Evolutionary conservation across 2,113 vertebrate genomes (phyloP).

Genomic region (Mandrillus leucophaeus): DNA sequence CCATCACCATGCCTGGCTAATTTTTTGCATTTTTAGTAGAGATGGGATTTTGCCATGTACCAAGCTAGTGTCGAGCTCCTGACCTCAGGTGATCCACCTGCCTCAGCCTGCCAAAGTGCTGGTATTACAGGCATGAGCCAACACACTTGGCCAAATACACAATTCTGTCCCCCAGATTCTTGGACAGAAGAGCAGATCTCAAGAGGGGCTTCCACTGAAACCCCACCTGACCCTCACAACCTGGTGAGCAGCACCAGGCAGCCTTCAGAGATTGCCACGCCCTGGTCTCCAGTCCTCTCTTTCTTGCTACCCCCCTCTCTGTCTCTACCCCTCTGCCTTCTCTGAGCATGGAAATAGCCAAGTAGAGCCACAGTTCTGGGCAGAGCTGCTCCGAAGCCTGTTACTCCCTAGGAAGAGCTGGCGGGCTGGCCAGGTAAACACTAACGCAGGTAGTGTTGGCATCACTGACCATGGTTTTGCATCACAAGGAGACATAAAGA

Average conservation of each 20-base stretch:
- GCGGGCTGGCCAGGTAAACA: not conserved
- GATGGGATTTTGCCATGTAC: no score
- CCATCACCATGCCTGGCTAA: no score
- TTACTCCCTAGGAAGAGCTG: not conserved
- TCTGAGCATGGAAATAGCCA: not conserved
- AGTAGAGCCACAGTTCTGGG: not conserved
- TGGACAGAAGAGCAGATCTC: not conserved
- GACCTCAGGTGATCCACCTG: no score
- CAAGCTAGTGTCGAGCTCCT: no score
- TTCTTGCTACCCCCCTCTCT: no score
- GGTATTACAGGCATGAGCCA: no score
- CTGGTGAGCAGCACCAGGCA: not conserved
- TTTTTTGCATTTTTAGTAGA: no score
- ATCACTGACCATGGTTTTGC: not conserved
- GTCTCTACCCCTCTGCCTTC: not conserved
- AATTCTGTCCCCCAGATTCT: not conserved
- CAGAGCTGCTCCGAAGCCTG: not conserved
- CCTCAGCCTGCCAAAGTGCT: no score
- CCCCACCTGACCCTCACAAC: not conserved
- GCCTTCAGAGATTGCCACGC: not conserved
- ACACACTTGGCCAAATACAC: fast-evolving
- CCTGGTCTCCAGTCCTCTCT: not conserved
- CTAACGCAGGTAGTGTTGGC: no score
- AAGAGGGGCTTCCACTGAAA: not conserved
- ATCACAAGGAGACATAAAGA: not conserved